phyloP scores from a whole-genome alignment of 23 tunicate genomes.

The Ciona savignyi region DNA sequence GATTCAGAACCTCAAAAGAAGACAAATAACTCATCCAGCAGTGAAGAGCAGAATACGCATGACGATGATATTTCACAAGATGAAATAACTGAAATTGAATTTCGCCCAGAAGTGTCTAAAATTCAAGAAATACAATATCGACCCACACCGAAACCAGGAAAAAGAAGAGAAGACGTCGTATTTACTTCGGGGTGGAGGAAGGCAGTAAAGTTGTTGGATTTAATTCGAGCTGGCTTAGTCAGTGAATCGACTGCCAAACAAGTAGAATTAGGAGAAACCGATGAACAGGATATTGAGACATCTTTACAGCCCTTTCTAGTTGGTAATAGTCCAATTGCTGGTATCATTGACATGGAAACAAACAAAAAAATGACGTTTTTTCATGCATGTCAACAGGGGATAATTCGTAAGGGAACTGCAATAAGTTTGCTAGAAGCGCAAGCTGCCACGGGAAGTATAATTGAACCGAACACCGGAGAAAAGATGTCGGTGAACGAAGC shows the following conservation, averaged over 20 bases:
- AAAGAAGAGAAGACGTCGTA: slow-evolving; percentile 64
- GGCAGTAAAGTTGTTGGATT: slow-evolving; percentile 50
- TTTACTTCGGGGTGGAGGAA: slow-evolving; percentile 93
- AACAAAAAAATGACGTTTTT: slow-evolving; percentile 82
- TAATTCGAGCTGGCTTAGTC: slow-evolving; percentile 72
- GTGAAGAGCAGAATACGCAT: background rate
- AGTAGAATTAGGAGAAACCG: slow-evolving; percentile 54
- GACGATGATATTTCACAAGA: background rate
- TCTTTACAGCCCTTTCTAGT: slow-evolving; percentile 44
- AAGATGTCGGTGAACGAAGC: slow-evolving; percentile 80
- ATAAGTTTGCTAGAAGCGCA: slow-evolving; percentile 84
- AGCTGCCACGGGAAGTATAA: slow-evolving; percentile 90
- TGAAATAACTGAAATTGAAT: slow-evolving; percentile 7
- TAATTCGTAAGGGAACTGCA: slow-evolving; percentile 72
- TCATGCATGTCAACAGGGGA: slow-evolving; percentile 63
- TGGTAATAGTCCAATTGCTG: slow-evolving; percentile 98
- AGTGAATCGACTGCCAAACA: slow-evolving; percentile 43
- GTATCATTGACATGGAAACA: slow-evolving; percentile 49
- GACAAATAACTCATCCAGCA: background rate
- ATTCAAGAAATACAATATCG: background rate
- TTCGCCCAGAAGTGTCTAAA: background rate
- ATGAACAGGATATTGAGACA: slow-evolving; percentile 48
- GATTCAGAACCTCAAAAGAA: no score
- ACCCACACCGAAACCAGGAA: slow-evolving; percentile 9
- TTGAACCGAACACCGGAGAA: slow-evolving; percentile 62